These are phyloP conservation scores for Araneus ventricosus DNA, from an alignment of 1,140 invertebrate species.

Conservation along the genomic window DNA sequence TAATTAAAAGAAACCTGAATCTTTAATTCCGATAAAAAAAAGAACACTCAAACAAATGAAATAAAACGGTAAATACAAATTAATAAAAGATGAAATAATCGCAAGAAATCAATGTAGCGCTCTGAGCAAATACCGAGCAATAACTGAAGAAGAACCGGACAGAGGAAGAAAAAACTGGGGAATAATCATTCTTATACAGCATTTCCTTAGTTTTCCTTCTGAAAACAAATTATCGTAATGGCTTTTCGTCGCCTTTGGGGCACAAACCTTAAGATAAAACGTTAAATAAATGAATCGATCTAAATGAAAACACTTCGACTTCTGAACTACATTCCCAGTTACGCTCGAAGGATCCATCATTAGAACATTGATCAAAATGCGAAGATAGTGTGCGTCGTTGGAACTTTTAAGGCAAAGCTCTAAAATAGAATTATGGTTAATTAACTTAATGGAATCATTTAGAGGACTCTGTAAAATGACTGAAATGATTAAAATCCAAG, in stretches of 20 bases:
- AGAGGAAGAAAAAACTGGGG: neutral
- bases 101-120: conserved; percentile 61
- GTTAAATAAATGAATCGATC: conserved; percentile 70
- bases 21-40: conserved; percentile 7
- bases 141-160: neutral
- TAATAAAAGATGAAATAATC: conserved; percentile 65
- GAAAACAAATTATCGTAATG: conserved; percentile 71
- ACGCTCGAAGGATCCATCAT: conserved; percentile 30
- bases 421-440: conserved; percentile 25
- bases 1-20: conserved; percentile 31
- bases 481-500: neutral
- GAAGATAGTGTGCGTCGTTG: neutral
- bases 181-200: conserved; percentile 59
- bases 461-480: neutral
- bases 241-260: conserved; percentile 66
- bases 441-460: conserved; percentile 34
- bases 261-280: conserved; percentile 56
- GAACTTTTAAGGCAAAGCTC: neutral
- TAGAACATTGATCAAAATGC: neutral
- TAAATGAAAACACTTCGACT: conserved; percentile 57
- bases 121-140: conserved; percentile 58
- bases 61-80: conserved; percentile 67
- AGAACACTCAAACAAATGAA: conserved; percentile 33
- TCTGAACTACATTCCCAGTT: conserved; percentile 36
- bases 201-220: conserved; percentile 30